Base-by-base conservation (phyloP, 1,140 invertebrate species). In the Polypedilum vanderplanki region DNA sequence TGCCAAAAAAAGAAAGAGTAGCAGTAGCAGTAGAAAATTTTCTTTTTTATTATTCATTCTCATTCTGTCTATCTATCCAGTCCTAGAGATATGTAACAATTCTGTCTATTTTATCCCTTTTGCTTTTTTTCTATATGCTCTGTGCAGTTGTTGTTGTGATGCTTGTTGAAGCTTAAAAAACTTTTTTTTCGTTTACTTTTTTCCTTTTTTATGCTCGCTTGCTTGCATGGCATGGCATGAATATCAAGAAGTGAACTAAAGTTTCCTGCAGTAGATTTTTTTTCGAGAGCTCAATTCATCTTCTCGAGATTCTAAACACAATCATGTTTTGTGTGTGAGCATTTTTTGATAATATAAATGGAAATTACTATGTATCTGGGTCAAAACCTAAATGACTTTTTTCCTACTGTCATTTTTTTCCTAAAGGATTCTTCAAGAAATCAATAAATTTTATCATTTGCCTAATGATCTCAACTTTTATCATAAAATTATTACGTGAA, bases 331-430 rank as follows among this genome's bases (percentile, higher is more conserved):
- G 1, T 57, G 24, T 33, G 24, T 33, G 24, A 33, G 24, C 24
- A 33, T 33, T 33, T 33, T 33, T 33, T 18, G n/a, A 20, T n/a
- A n/a, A 20, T 57, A 57, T 70, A 70, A 70, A 70, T 70, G 65
- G 17, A 17, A n/a, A 70, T 70, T 70, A 70, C 17, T 22, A 70
- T 70, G 65, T 70, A 70, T 70, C 20, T 70, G 65, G 65, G 65
- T 70, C 65, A 70, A 70, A 70, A 18, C 17, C 20, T 70, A 70
- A 18, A 7, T 70, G 65, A 20, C 65, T 20, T 70, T 70, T 70
- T n/a, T n/a, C n/a, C n/a, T n/a, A n/a, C n/a, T n/a, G n/a, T n/a
- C n/a, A n/a, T n/a, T n/a, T n/a, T n/a, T n/a, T n/a, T n/a, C n/a
- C n/a, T n/a, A n/a, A n/a, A n/a, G n/a, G n/a, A n/a, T n/a, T n/a